phyloP scores from a whole-genome alignment of 2,888 invertebrate genomes.

The Lypha dubia region DNA sequence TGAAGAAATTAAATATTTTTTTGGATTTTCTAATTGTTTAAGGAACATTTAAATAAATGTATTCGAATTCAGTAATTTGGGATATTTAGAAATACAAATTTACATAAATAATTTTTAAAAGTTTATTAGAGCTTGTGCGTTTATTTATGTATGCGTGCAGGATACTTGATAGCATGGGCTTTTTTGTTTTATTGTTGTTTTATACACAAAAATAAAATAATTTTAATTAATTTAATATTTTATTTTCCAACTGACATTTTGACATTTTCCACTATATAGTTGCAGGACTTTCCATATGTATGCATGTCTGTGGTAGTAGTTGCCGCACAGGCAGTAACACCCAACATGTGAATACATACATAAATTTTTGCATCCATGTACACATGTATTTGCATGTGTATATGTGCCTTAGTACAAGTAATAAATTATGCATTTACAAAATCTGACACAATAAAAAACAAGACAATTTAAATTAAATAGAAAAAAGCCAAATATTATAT shows the following conservation, averaged over 20 bases:
- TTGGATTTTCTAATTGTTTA: neutral
- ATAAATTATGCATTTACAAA: slow-evolving; percentile 68
- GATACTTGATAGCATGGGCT: neutral
- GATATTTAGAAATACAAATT: slow-evolving; percentile 12
- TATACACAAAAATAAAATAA: slow-evolving; percentile 36
- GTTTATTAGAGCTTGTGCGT: neutral
- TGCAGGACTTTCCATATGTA: neutral
- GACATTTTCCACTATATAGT: slow-evolving; percentile 58
- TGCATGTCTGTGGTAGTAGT: neutral
- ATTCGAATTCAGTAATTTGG: neutral
- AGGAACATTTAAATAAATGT: neutral
- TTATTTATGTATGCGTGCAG: neutral
- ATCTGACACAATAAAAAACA: slow-evolving; percentile 61
- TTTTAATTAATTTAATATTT: slow-evolving; percentile 70
- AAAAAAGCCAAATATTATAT: slow-evolving; percentile 21
- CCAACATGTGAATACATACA: neutral
- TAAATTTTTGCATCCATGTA: neutral
- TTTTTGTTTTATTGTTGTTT: slow-evolving; percentile 3
- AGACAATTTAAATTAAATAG: slow-evolving; percentile 60
- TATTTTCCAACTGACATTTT: slow-evolving; percentile 68
- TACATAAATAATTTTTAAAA: slow-evolving; percentile 38
- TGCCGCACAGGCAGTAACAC: neutral
- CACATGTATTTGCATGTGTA: neutral
- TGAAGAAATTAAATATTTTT: slow-evolving; percentile 2
- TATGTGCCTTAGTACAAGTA: slow-evolving; percentile 33